phyloP scores from a whole-genome alignment of 2,797 vertebrate species.

The Eptatretus atami region DNA sequence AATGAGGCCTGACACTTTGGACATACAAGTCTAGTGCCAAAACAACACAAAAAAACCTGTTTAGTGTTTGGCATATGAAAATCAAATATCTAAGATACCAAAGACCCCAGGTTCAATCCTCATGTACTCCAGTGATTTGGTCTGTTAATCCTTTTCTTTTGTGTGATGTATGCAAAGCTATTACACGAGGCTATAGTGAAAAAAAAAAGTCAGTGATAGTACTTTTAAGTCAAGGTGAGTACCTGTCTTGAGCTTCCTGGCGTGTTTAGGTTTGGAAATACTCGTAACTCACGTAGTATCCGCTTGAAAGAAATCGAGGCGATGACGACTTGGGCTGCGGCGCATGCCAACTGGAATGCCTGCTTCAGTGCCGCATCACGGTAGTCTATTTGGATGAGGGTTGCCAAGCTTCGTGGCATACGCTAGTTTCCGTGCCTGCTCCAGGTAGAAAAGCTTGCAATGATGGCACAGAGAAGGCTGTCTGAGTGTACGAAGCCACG shows the following conservation, averaged over 20 bases:
- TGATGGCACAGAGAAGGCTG: not conserved
- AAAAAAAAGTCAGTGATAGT: not conserved
- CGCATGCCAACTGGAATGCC: conserved; percentile 19
- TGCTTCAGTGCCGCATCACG: conserved; percentile 19
- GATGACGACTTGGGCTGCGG: conserved; percentile 24
- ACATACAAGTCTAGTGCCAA: too few species aligned
- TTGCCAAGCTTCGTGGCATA: conserved; percentile 14
- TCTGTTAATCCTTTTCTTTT: too few species aligned
- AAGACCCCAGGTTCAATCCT: too few species aligned
- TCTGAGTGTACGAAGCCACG: too few species aligned
- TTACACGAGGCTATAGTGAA: too few species aligned
- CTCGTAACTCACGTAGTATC: conserved; percentile 13
- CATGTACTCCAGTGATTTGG: too few species aligned
- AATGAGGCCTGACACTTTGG: too few species aligned
- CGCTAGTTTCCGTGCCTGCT: conserved; percentile 14
- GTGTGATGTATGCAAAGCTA: too few species aligned
- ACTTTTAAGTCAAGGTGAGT: not conserved
- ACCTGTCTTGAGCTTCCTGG: not conserved
- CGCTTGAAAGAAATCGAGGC: conserved; percentile 22
- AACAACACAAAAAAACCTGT: too few species aligned
- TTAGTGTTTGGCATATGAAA: too few species aligned
- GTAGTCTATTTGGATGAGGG: conserved; percentile 20
- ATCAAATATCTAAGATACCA: too few species aligned
- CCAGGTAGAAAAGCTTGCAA: conserved; percentile 23
- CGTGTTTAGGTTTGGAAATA: not conserved